These are phyloP conservation scores for Idaea aversata DNA, from an alignment of 2,888 invertebrate species.

Conservation along the genomic window DNA sequence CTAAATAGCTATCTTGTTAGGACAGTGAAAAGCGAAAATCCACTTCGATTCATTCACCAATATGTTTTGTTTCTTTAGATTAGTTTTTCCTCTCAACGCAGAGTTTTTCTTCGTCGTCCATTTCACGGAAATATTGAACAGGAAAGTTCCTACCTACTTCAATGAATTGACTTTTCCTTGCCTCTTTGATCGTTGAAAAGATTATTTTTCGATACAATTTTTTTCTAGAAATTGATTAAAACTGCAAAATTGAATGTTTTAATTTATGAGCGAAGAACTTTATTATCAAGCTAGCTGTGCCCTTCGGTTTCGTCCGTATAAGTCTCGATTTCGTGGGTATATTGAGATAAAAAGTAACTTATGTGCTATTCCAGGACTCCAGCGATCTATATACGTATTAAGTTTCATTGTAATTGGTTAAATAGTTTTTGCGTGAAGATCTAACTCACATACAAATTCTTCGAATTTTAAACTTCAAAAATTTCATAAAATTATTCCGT, in stretches of 20 bases:
- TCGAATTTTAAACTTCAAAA: too few species aligned
- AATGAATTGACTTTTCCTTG: background rate
- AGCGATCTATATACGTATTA: too few species aligned
- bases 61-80: background rate
- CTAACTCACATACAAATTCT: too few species aligned
- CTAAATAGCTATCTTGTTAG: too few species aligned
- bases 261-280: background rate
- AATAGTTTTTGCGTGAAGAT: too few species aligned
- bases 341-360: too few species aligned
- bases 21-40: background rate
- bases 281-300: too few species aligned
- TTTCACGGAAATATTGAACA: background rate
- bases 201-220: background rate
- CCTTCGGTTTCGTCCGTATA: too few species aligned
- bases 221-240: background rate
- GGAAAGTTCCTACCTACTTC: background rate
- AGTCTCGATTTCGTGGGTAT: too few species aligned
- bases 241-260: background rate
- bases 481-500: too few species aligned
- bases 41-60: background rate
- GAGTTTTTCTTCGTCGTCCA: background rate
- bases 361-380: too few species aligned
- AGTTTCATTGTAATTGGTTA: too few species aligned
- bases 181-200: background rate
- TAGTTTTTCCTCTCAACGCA: background rate